Conservation (phyloP, 2,113 vertebrate genomes). For the Parus major region DNA sequence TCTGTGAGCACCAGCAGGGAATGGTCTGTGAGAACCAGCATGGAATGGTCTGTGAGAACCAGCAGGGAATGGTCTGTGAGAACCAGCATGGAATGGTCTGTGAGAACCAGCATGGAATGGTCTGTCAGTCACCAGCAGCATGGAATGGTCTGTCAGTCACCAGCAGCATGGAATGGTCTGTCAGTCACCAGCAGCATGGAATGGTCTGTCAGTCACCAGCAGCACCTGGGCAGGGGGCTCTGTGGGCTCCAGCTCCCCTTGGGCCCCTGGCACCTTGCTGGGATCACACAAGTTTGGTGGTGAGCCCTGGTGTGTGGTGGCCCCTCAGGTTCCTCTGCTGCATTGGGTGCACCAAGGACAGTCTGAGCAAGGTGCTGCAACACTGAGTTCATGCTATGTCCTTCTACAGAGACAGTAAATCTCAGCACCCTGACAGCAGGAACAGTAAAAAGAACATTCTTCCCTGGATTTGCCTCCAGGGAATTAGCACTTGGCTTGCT, state of each 20-base stretch:
- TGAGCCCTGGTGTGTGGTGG: not conserved
- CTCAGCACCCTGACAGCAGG: not conserved
- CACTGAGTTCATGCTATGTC: not conserved
- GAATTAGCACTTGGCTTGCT: not conserved
- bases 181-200: not conserved
- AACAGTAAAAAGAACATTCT: not conserved
- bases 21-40: too few species aligned
- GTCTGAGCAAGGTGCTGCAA: not conserved
- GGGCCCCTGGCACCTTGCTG: not conserved
- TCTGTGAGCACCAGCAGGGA: too few species aligned
- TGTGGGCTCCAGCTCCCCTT: accelerated
- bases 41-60: too few species aligned
- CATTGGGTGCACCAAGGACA: not conserved
- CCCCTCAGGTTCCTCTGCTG: not conserved
- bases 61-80: too few species aligned
- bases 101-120: not conserved
- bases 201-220: not conserved
- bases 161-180: not conserved
- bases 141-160: not conserved
- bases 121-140: not conserved
- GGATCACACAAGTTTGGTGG: not conserved
- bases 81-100: too few species aligned
- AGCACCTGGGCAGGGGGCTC: not conserved
- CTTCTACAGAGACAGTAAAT: not conserved
- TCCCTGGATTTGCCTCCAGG: not conserved